Evolutionary conservation across 1,140 invertebrate genomes (phyloP).

Genomic region (Cyrtorhinus lividipennis): DNA sequence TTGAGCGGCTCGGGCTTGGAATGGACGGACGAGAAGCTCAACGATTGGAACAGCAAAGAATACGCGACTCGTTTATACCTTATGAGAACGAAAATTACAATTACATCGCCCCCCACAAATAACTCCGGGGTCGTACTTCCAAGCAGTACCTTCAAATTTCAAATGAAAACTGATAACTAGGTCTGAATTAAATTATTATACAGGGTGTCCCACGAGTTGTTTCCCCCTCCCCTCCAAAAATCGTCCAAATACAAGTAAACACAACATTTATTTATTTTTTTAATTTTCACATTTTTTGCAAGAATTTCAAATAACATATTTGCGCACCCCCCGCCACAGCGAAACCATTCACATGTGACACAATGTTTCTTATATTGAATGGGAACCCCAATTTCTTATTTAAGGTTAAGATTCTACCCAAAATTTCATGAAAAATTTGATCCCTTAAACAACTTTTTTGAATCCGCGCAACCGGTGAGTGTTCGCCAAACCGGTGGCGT

Average conservation of each 20-base stretch:
- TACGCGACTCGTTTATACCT: slow-evolving; percentile 18
- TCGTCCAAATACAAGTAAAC: background rate
- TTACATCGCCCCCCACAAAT: background rate
- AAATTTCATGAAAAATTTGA: too few relatives aligned
- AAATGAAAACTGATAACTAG: too few relatives aligned
- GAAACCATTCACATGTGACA: too few relatives aligned
- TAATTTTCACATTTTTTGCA: background rate
- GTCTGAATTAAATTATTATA: too few relatives aligned
- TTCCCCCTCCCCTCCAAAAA: background rate
- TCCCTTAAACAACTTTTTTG: too few relatives aligned
- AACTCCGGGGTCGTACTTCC: background rate
- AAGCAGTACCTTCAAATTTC: too few relatives aligned
- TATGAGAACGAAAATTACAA: background rate
- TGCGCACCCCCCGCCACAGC: too few relatives aligned
- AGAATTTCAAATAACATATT: background rate
- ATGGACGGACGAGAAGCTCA: slow-evolving; percentile 21
- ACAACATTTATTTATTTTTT: background rate
- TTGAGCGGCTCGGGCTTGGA: slow-evolving; percentile 25
- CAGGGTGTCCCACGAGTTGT: background rate
- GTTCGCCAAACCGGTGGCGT: too few relatives aligned
- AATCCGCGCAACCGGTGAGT: too few relatives aligned
- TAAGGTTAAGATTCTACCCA: too few relatives aligned
- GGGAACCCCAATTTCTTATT: too few relatives aligned
- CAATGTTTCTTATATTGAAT: too few relatives aligned
- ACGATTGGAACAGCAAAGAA: slow-evolving; percentile 21